Conservation (phyloP, 2,888 invertebrate species). For the Stenodera caucasica region DNA sequence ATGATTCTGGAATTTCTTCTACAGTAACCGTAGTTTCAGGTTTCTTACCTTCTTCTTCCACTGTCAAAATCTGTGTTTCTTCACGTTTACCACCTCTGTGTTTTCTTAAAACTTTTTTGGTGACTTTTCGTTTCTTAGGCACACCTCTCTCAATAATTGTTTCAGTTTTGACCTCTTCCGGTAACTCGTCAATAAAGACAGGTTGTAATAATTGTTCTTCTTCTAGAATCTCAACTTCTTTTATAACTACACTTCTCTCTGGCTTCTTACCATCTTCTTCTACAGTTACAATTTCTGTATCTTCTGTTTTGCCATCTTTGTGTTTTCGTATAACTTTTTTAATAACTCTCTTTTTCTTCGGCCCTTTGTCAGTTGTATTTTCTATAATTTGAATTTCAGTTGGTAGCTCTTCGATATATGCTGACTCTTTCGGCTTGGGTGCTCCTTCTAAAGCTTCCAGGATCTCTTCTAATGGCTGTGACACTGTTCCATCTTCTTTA, state of each 20-base stretch:
- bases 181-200: slow-evolving; percentile 32
- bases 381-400: slow-evolving; percentile 39
- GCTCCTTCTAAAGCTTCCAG: background rate
- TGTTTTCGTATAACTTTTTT: slow-evolving; percentile 43
- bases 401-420: slow-evolving; percentile 12
- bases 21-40: slow-evolving; percentile 41
- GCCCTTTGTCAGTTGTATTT: slow-evolving; percentile 30
- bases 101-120: slow-evolving; percentile 33
- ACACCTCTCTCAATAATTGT: slow-evolving; percentile 26
- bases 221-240: slow-evolving; percentile 35
- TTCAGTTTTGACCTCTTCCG: slow-evolving; percentile 42
- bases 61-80: slow-evolving; percentile 53
- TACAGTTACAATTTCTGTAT: slow-evolving; percentile 40
- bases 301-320: slow-evolving; percentile 46
- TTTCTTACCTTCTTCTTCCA: slow-evolving; percentile 53
- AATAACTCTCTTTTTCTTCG: slow-evolving; percentile 36
- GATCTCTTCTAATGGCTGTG: background rate
- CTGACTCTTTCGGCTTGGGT: background rate
- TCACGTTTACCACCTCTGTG: slow-evolving; percentile 37
- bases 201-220: slow-evolving; percentile 30
- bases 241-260: slow-evolving; percentile 39
- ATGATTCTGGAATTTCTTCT: slow-evolving; percentile 17
- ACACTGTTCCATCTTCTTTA: slow-evolving; percentile 27
- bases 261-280: slow-evolving; percentile 31
- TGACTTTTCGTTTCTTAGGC: slow-evolving; percentile 30